phyloP scores from a whole-genome alignment of 2,113 vertebrate species.

The Phycodurus eques region DNA sequence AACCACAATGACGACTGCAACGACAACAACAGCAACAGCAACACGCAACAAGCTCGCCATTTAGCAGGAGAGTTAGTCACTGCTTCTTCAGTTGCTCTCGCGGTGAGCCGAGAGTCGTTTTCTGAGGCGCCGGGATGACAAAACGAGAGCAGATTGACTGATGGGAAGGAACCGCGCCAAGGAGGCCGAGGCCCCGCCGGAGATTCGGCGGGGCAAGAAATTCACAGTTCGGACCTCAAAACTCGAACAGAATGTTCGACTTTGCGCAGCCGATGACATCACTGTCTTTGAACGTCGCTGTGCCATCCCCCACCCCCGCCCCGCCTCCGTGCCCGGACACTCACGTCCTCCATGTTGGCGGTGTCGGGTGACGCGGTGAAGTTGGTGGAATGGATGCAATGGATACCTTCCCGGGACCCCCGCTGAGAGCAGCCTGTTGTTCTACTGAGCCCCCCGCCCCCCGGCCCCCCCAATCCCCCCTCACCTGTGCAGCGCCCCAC shows the following conservation, averaged over 20 bases:
- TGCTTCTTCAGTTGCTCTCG: background rate
- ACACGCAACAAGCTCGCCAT: background rate
- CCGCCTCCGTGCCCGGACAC: background rate
- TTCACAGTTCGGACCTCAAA: background rate
- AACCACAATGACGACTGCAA: background rate
- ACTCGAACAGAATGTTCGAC: background rate
- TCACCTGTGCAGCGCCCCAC: conserved; percentile 37
- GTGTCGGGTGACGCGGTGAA: conserved; percentile 69
- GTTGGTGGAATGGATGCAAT: conserved; percentile 55
- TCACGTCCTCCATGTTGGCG: conserved; percentile 10
- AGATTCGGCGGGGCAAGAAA: conserved; percentile 22
- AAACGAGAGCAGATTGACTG: conserved; percentile 44
- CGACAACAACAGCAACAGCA: background rate
- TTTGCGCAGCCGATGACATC: background rate
- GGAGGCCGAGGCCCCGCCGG: conserved; percentile 41
- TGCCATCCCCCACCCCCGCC: conserved; percentile 19
- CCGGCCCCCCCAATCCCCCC: conserved; percentile 3
- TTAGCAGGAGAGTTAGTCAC: background rate
- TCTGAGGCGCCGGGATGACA: conserved; percentile 47
- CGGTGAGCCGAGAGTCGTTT: conserved; percentile 36
- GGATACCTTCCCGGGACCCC: conserved; percentile 70
- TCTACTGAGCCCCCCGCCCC: conserved; percentile 34
- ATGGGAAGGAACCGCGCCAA: background rate
- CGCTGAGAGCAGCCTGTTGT: conserved; percentile 72
- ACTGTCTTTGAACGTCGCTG: background rate